phyloP scores from a whole-genome alignment of 2,113 vertebrate species.

The Acinonyx jubatus region DNA sequence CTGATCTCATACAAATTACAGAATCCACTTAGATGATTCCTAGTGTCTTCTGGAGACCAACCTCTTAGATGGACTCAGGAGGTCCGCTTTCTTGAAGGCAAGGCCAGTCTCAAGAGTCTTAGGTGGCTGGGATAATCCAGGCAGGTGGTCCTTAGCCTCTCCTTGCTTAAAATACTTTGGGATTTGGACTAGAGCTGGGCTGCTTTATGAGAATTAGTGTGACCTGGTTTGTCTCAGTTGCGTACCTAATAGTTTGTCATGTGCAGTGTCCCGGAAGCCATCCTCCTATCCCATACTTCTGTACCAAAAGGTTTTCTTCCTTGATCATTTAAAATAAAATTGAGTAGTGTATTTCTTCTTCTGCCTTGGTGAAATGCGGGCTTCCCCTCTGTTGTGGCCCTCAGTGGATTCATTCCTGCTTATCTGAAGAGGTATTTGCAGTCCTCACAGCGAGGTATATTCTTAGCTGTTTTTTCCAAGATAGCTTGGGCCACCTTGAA shows the following conservation, averaged over 20 bases:
- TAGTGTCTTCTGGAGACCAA: neutral
- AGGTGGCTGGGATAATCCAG: neutral
- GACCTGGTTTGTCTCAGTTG: neutral
- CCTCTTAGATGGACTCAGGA: neutral
- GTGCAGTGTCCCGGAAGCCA: neutral
- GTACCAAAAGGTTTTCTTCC: constrained; percentile 19
- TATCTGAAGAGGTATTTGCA: constrained; percentile 45
- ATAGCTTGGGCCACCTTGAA: constrained; percentile 64
- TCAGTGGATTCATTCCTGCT: constrained; percentile 15
- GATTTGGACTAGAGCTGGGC: neutral
- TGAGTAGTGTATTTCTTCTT: constrained; percentile 20
- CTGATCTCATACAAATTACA: neutral
- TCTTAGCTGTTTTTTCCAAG: constrained; percentile 68
- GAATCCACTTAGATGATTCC: constrained; percentile 2
- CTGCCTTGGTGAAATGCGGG: constrained; percentile 10
- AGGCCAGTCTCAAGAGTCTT: neutral
- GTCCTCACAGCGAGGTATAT: constrained; percentile 38
- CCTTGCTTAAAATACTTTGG: neutral
- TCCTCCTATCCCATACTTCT: neutral
- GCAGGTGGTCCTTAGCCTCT: neutral
- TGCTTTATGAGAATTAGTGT: constrained; percentile 25
- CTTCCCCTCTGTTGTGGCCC: neutral
- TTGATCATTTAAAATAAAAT: constrained; percentile 40
- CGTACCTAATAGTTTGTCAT: neutral
- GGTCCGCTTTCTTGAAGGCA: neutral